These are phyloP conservation scores for Chunga burmeisteri DNA, from an alignment of 2,113 vertebrate genomes.

Conservation along the genomic window DNA sequence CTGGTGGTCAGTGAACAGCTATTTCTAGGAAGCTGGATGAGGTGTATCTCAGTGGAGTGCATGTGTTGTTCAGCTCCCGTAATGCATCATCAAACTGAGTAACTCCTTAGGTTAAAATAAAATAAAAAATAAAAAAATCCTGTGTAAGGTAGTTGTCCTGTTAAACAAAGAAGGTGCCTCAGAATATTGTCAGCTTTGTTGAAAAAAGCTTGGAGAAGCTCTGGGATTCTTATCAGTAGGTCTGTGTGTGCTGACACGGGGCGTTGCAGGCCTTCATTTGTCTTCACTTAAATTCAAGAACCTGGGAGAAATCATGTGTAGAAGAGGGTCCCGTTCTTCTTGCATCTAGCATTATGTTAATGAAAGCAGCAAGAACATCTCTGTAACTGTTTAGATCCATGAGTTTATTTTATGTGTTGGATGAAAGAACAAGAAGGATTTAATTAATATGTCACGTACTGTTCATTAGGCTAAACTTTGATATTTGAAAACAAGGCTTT, in stretches of 20 bases:
- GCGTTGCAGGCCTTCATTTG: background rate
- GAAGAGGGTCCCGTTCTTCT: background rate
- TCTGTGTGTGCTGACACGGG: background rate
- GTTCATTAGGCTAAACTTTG: background rate
- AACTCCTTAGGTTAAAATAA: background rate
- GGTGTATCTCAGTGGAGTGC: background rate
- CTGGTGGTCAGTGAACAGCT: background rate
- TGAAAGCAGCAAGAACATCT: background rate
- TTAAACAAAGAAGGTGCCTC: background rate
- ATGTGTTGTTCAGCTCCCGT: background rate
- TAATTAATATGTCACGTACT: background rate
- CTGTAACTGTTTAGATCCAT: background rate
- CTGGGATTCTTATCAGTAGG: background rate
- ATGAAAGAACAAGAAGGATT: background rate
- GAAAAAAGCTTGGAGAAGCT: background rate
- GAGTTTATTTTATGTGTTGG: background rate
- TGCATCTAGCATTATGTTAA: background rate
- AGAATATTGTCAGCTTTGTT: background rate
- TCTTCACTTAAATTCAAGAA: too few relatives aligned
- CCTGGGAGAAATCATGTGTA: too few relatives aligned
- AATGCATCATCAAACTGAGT: fast-evolving
- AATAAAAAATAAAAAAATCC: background rate
- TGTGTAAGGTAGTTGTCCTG: background rate
- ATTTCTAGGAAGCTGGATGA: background rate
- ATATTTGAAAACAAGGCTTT: background rate